These are phyloP conservation scores for Sebastes taczanowskii DNA, from an alignment of 2,797 vertebrate genomes.

Conservation along the genomic window DNA sequence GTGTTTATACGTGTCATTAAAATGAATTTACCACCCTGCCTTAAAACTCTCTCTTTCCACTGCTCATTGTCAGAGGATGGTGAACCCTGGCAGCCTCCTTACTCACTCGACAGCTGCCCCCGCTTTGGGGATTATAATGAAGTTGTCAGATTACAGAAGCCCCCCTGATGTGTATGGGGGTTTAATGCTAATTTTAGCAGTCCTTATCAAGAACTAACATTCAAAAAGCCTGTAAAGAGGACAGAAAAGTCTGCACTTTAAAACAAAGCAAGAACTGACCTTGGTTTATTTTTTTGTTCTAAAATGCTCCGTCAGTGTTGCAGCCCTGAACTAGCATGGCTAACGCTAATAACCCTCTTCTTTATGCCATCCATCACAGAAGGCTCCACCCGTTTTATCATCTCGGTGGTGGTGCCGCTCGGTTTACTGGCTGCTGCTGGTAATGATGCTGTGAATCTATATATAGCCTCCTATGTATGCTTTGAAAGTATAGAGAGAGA, in stretches of 20 bases:
- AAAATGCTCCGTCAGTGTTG: not conserved
- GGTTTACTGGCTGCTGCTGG: conserved; percentile 15
- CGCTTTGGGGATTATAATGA: conserved; percentile 24
- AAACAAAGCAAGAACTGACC: not conserved
- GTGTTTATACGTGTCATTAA: conserved; percentile 1
- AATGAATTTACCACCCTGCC: conserved; percentile 11
- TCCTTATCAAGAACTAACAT: not conserved
- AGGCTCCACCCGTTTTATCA: conserved; percentile 5
- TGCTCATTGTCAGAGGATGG: not conserved
- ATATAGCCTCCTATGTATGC: conserved; percentile 25
- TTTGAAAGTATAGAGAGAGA: conserved; percentile 14
- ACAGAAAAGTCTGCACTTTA: not conserved
- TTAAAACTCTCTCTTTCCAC: not conserved
- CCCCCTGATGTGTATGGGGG: not conserved
- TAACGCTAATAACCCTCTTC: not conserved
- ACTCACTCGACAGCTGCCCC: not conserved
- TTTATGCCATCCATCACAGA: conserved; percentile 10
- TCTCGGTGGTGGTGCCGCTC: not conserved
- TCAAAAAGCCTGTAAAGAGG: not conserved
- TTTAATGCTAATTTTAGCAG: conserved; percentile 3
- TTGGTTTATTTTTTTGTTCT: not conserved
- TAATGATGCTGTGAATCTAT: conserved; percentile 43
- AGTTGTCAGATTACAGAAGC: conserved; percentile 29
- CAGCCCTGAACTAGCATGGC: not conserved
- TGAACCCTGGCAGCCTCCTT: conserved; percentile 7